These are phyloP conservation scores for Drosophila prosaltans DNA, from an alignment of 1,140 invertebrate species.

Conservation along the genomic window DNA sequence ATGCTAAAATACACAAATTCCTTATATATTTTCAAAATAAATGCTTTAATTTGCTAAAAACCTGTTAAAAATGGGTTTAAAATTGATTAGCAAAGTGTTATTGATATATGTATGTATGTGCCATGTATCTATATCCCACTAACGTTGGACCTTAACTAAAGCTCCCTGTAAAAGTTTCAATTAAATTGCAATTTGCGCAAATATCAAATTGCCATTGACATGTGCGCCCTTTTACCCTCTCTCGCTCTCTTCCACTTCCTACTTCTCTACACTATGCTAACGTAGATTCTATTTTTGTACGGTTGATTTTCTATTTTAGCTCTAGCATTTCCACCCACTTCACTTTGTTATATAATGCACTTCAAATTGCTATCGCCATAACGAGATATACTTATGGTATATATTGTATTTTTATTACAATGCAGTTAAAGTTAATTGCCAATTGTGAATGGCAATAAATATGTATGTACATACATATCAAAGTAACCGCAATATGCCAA, in stretches of 20 bases:
- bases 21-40: too few relatives aligned
- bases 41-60: too few relatives aligned
- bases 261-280: neutral
- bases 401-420: slow-evolving; percentile 43
- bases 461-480: neutral
- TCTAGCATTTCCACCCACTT: neutral
- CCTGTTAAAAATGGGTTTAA: too few relatives aligned
- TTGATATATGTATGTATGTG: too few relatives aligned
- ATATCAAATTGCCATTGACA: slow-evolving; percentile 57
- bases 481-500: slow-evolving; percentile 13
- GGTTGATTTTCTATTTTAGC: slow-evolving; percentile 1
- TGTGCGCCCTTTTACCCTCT: neutral
- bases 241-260: neutral
- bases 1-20: too few relatives aligned
- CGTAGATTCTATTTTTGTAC: slow-evolving; percentile 1
- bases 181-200: slow-evolving; percentile 68
- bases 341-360: slow-evolving; percentile 28
- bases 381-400: slow-evolving; percentile 17
- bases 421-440: slow-evolving; percentile 55
- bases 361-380: slow-evolving; percentile 38
- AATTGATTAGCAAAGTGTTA: too few relatives aligned
- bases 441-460: slow-evolving; percentile 25
- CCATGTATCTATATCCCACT: too few relatives aligned
- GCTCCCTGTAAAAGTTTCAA: slow-evolving; percentile 43
- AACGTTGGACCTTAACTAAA: neutral